Percentiles rank a stretch among this genome's conserved stretches.
phyloP scores from a whole-genome alignment of 2,113 vertebrate genomes.

The Odobenus rosmarus region DNA sequence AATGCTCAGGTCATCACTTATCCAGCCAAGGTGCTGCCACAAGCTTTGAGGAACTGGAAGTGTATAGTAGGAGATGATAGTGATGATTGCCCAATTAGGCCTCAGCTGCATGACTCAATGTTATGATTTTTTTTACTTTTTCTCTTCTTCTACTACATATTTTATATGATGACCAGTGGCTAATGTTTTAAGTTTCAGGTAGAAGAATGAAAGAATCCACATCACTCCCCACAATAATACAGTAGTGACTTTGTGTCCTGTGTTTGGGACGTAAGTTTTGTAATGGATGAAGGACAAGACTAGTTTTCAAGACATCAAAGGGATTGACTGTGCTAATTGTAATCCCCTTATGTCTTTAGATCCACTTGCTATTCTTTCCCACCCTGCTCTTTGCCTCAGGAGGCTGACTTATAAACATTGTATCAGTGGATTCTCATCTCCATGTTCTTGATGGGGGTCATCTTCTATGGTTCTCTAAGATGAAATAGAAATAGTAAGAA shows the following conservation, averaged over 20 bases:
- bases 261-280: neutral
- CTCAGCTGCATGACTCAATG: neutral
- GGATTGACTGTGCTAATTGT: neutral
- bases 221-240: neutral
- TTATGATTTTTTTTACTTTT: neutral
- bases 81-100: neutral
- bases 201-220: neutral
- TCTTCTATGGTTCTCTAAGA: conserved; percentile 9
- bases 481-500: neutral
- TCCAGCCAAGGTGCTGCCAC: neutral
- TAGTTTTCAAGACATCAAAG: neutral
- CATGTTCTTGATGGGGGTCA: neutral
- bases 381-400: neutral
- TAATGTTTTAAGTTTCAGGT: neutral
- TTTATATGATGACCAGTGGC: neutral
- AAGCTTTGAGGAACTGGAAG: neutral
- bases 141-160: neutral
- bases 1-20: neutral
- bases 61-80: neutral
- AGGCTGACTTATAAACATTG: neutral
- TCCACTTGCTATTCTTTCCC: neutral
- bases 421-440: neutral
- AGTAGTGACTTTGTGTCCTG: neutral
- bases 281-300: neutral
- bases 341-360: neutral